A percentile compares a stretch with the other conserved stretches of the same genome.
These are phyloP conservation scores for Polydrusus pterygomalis DNA, from an alignment of 2,888 invertebrate species.

Conservation along the genomic window DNA sequence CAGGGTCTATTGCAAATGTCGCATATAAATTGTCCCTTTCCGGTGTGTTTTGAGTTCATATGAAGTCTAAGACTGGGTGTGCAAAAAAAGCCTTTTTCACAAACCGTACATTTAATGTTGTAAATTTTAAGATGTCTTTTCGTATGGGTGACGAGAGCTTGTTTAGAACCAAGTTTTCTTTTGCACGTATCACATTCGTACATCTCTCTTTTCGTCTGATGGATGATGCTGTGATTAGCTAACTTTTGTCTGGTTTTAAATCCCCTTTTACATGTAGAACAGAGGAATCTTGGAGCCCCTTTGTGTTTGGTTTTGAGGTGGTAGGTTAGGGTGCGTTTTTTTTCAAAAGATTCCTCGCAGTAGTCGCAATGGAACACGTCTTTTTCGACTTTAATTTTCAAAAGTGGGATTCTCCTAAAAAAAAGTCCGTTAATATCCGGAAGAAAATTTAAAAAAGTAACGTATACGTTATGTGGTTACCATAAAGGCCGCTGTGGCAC, in stretches of 20 bases:
- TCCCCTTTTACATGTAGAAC: conserved; percentile 64
- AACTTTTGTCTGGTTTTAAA: conserved; percentile 64
- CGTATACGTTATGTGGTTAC: not conserved
- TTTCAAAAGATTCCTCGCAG: conserved; percentile 63
- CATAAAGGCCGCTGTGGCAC: too few species aligned
- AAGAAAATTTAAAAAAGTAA: not conserved
- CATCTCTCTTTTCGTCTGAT: conserved; percentile 53
- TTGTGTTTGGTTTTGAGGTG: conserved; percentile 64
- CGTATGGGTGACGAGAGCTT: conserved; percentile 55
- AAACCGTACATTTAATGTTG: conserved; percentile 64
- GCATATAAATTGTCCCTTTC: conserved; percentile 61
- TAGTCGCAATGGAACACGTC: conserved; percentile 60
- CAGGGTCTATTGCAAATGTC: conserved; percentile 62
- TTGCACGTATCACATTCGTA: conserved; percentile 75
- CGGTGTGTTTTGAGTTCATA: conserved; percentile 60
- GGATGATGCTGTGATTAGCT: conserved; percentile 60
- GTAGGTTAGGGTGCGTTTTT: conserved; percentile 55
- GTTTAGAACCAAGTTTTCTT: conserved; percentile 71
- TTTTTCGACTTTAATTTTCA: conserved; percentile 19
- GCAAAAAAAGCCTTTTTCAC: conserved; percentile 61
- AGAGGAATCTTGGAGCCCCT: conserved; percentile 62
- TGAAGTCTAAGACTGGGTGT: conserved; percentile 68
- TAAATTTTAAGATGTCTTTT: conserved; percentile 65
- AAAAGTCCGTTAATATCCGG: not conserved
- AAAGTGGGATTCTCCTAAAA: conserved; percentile 4